These are phyloP conservation scores for Hetaerina titia DNA, from an alignment of 2,888 invertebrate species.

Conservation along the genomic window DNA sequence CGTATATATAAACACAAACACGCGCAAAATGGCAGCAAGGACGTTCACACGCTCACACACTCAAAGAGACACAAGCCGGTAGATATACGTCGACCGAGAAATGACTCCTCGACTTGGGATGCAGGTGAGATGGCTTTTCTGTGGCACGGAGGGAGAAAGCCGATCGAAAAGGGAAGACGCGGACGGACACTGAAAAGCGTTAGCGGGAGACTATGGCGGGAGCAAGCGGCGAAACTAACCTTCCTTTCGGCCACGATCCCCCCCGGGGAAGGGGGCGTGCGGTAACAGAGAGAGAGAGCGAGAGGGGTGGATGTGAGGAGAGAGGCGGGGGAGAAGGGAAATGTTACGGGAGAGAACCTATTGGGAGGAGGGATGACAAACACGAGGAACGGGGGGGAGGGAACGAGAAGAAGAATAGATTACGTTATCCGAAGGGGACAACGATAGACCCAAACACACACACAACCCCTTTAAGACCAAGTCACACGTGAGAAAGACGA, in stretches of 20 bases:
- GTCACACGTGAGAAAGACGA: not conserved
- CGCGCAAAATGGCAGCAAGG: not conserved
- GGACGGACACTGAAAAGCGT: not conserved
- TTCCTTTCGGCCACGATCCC: slow-evolving; percentile 3
- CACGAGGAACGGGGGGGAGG: not conserved
- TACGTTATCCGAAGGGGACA: not conserved
- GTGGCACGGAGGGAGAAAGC: not conserved
- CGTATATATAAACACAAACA: not conserved
- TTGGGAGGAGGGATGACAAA: not conserved
- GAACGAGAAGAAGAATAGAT: slow-evolving; percentile 6
- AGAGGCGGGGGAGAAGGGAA: not conserved
- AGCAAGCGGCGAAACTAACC: slow-evolving; percentile 36
- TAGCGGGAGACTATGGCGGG: not conserved
- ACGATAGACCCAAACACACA: not conserved
- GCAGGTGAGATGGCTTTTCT: not conserved
- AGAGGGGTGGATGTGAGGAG: not conserved
- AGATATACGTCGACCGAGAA: not conserved
- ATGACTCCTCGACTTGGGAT: not conserved
- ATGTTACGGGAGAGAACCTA: not conserved
- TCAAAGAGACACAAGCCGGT: not conserved
- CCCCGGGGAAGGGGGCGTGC: not conserved
- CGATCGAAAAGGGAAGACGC: not conserved
- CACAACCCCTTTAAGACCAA: not conserved
- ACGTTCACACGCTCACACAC: not conserved
- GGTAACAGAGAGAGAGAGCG: not conserved